Base-by-base conservation (phyloP, 2,888 invertebrate genomes). In the Oscheius myriophilus region DNA sequence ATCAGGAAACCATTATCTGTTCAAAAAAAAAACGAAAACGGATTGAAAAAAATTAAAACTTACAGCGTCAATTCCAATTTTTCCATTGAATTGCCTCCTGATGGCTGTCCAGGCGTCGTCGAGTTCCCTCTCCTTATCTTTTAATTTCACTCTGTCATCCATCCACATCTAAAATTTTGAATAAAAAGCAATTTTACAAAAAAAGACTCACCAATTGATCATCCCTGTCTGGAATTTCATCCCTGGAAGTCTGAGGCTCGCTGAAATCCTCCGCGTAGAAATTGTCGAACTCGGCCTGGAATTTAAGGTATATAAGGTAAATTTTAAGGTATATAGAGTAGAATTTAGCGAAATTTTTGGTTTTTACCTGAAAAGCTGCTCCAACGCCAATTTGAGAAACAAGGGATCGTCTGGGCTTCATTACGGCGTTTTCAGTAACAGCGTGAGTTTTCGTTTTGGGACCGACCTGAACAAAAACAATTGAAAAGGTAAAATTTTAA, bases 31-130 rank as follows among this genome's bases (percentile, higher is more conserved):
- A n/a, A n/a, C n/a, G n/a, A n/a, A n/a, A n/a, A n/a, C n/a, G n/a
- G n/a, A n/a, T n/a, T n/a, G n/a, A n/a, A n/a, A n/a, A n/a, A n/a
- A n/a, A n/a, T n/a, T n/a, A n/a, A n/a, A n/a, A 57, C 54, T 18
- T 62, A 68, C 68, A 46, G 62, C 25, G 43, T 68, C 68, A 16
- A 68, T 11, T 7, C 54, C 54, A 42, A 68, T 52, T 26, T 55
- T 61, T 16, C 68, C 68, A 6, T 33, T 26, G 21, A 51, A 68
- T 21, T 68, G 68, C 52, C 68, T 51, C 26, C 68, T 39, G 26
- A 68, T 52, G 1, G 62, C 68, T 21, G 43, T 53, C 68, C 68
- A 68, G 14, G 68, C 68, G n/a, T 68, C 68, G 23, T 68, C 68
- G 4, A 68, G 39, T 18, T 68, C 68, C 21, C 65, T 18, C 18